These are phyloP conservation scores for Agrenia bidenticulata DNA, from an alignment of 2,888 invertebrate species.

Conservation along the genomic window DNA sequence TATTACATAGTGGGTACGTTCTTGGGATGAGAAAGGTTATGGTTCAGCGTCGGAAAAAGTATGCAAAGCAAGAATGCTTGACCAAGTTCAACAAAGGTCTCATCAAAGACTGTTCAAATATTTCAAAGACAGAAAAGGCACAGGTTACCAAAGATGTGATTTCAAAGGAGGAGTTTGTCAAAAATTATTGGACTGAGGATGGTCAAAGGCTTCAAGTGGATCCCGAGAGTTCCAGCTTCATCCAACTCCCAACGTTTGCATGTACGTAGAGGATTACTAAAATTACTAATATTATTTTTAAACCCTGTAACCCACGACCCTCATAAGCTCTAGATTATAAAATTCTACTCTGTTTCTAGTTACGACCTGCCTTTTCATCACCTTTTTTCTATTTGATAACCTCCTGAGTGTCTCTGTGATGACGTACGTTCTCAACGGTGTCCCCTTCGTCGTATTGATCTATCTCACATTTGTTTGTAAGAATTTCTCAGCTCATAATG, in stretches of 20 bases:
- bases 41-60: not conserved
- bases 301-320: too few species aligned
- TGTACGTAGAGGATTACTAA: too few species aligned
- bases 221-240: constrained; percentile 22
- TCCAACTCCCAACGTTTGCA: constrained; percentile 25
- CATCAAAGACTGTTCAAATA: too few species aligned
- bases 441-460: constrained; percentile 38
- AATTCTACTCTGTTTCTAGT: too few species aligned
- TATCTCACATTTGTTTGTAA: constrained; percentile 29
- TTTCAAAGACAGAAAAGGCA: too few species aligned
- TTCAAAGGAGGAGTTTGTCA: too few species aligned
- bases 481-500: not conserved
- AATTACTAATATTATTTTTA: too few species aligned
- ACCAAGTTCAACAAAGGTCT: too few species aligned
- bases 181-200: not conserved
- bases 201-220: constrained; percentile 9
- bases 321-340: too few species aligned
- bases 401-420: constrained; percentile 37
- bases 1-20: constrained; percentile 4
- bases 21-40: not conserved
- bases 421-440: constrained; percentile 33
- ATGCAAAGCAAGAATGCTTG: too few species aligned
- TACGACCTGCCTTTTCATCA: constrained; percentile 25
- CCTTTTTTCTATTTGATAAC: constrained; percentile 41
- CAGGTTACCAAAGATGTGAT: too few species aligned